phyloP scores from a whole-genome alignment of 1,140 invertebrate species.

The Conus ventricosus region DNA sequence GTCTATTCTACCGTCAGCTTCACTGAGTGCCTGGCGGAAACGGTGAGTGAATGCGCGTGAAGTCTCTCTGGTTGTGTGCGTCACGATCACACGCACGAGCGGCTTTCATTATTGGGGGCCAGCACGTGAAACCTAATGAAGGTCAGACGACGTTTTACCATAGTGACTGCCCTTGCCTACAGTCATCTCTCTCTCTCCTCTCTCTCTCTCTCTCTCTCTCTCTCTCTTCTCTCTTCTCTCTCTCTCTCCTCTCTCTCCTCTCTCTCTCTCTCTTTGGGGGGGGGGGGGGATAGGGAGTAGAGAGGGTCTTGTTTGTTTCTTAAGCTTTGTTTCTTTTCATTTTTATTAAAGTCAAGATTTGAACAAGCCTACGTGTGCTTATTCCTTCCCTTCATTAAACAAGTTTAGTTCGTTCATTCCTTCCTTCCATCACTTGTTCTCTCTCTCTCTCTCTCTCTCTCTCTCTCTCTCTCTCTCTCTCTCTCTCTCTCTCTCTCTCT shows the following conservation, averaged over 20 bases:
- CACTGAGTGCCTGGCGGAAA: not conserved
- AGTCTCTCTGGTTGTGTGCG: not conserved
- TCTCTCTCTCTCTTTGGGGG: no score
- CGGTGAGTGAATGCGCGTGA: not conserved
- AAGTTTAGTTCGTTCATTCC: no score
- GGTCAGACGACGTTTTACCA: slow-evolving; percentile 2
- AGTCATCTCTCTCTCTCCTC: no score
- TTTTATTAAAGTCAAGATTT: no score
- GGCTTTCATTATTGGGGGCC: slow-evolving; percentile 10
- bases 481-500: not conserved
- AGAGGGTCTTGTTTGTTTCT: not conserved
- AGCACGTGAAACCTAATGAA: slow-evolving; percentile 22
- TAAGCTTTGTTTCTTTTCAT: not conserved
- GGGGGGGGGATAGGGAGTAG: no score
- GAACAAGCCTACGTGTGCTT: no score
- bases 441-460: not conserved
- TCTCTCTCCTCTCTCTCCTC: no score
- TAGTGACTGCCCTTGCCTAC: not conserved
- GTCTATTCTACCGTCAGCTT: not conserved
- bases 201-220: no score
- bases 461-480: not conserved
- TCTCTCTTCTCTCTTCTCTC: no score
- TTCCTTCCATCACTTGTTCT: not conserved
- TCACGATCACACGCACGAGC: slow-evolving; percentile 7
- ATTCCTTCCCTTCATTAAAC: no score